Conservation (phyloP, 2,888 invertebrate genomes). For the Disparrhopalites patrizii region DNA sequence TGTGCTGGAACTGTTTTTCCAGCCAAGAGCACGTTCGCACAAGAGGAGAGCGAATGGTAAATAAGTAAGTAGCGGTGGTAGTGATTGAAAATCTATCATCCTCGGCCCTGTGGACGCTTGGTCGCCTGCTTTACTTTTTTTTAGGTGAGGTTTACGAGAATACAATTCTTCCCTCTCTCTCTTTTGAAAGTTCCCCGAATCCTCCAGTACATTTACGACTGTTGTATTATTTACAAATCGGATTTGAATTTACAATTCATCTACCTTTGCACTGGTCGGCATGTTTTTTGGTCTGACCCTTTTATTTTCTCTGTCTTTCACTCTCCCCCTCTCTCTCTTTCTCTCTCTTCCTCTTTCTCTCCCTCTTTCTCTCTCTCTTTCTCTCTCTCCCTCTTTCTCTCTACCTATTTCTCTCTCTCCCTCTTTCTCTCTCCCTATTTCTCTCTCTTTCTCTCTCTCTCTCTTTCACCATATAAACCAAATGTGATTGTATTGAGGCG, state of each 20-base stretch:
- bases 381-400: neutral
- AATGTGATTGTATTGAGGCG: no score
- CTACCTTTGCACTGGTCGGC: no score
- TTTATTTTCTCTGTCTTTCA: neutral
- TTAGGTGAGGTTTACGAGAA: neutral
- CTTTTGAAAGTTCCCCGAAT: neutral
- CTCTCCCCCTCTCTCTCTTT: neutral
- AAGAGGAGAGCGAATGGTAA: no score
- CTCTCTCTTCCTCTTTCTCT: neutral
- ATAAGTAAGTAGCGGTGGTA: no score
- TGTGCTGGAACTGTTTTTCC: neutral
- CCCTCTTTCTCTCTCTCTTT: neutral
- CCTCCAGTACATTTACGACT: neutral
- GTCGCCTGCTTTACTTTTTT: neutral
- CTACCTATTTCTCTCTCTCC: no score
- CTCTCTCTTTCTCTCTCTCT: no score
- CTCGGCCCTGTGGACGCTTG: neutral
- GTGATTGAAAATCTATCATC: conserved; percentile 4
- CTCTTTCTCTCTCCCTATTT: neutral
- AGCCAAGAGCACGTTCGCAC: no score
- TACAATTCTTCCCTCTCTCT: no score
- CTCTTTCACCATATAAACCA: no score
- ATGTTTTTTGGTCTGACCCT: no score
- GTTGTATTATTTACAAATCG: conserved; percentile 8
- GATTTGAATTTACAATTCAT: conserved; percentile 10